phyloP scores from a whole-genome alignment of 2,113 vertebrate genomes.

The Nothoprocta pentlandii region DNA sequence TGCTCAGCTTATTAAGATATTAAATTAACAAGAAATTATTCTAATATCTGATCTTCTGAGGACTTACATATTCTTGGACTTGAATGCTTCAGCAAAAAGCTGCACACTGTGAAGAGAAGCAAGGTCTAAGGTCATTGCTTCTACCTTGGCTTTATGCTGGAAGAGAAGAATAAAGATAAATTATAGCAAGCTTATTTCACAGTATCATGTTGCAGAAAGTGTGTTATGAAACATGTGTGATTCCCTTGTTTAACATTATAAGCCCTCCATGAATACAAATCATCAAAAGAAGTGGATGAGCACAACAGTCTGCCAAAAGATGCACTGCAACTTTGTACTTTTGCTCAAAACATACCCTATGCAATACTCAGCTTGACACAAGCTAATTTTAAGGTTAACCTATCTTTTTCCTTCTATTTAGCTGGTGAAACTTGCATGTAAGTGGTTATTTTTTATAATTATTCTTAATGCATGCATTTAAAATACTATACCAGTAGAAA shows the following conservation, averaged over 20 bases:
- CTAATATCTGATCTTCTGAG: constrained; percentile 30
- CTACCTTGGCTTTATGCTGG: constrained; percentile 95
- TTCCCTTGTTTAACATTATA: constrained; percentile 80
- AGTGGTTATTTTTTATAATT: too few relatives aligned
- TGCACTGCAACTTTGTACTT: constrained; percentile 47
- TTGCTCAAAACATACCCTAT: constrained; percentile 27
- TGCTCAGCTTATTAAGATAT: constrained; percentile 75
- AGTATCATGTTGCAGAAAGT: constrained; percentile 74
- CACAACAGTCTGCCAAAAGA: constrained; percentile 71
- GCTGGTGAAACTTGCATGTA: neutral
- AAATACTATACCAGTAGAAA: neutral
- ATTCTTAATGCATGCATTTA: neutral
- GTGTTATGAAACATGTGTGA: constrained; percentile 74
- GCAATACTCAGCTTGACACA: neutral
- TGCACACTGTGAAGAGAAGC: constrained; percentile 89
- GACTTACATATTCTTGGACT: constrained; percentile 95
- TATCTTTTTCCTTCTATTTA: neutral
- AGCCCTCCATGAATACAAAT: constrained; percentile 75
- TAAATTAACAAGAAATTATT: constrained; percentile 56
- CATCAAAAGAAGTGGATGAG: constrained; percentile 57
- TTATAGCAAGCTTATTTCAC: constrained; percentile 75
- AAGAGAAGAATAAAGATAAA: constrained; percentile 80
- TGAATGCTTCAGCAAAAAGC: constrained; percentile 91
- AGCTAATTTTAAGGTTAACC: neutral
- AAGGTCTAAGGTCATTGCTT: constrained; percentile 94